These are phyloP conservation scores for Leptogaster cylindrica DNA, from an alignment of 2,888 invertebrate species.

Conservation along the genomic window DNA sequence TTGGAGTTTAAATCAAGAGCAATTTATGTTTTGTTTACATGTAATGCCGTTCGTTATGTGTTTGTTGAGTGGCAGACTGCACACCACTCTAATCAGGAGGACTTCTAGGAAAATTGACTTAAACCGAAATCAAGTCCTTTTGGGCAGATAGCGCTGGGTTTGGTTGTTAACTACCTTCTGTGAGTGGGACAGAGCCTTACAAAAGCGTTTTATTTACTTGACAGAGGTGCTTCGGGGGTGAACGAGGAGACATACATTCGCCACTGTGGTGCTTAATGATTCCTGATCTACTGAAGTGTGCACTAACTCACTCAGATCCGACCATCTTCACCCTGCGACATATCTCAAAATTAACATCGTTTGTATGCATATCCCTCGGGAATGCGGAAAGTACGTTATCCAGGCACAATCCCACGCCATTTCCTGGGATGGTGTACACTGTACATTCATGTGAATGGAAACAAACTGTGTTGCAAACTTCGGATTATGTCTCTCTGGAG, in stretches of 20 bases:
- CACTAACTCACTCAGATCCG: background rate
- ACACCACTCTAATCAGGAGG: background rate
- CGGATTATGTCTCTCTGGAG: no score
- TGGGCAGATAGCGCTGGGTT: no score
- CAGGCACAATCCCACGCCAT: no score
- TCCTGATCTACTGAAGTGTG: slow-evolving; percentile 9
- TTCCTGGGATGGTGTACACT: no score
- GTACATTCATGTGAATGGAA: no score
- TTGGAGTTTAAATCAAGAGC: background rate
- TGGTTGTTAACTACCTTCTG: background rate
- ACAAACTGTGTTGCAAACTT: no score
- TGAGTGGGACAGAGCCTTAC: background rate
- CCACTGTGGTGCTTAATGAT: slow-evolving; percentile 20
- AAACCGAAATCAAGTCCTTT: slow-evolving; percentile 10
- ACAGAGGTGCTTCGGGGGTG: background rate
- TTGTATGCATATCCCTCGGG: slow-evolving; percentile 22
- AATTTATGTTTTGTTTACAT: background rate
- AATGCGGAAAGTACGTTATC: no score
- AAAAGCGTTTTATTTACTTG: slow-evolving; percentile 20
- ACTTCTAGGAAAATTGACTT: background rate
- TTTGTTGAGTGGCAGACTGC: background rate
- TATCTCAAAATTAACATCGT: slow-evolving; percentile 34
- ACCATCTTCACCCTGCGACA: no score
- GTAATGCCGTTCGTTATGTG: background rate
- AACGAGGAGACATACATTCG: slow-evolving; percentile 1